Percentiles rank a stretch among this genome's conserved stretches.
phyloP scores from a whole-genome alignment of 2,797 vertebrate species.

The Smutsia gigantea region DNA sequence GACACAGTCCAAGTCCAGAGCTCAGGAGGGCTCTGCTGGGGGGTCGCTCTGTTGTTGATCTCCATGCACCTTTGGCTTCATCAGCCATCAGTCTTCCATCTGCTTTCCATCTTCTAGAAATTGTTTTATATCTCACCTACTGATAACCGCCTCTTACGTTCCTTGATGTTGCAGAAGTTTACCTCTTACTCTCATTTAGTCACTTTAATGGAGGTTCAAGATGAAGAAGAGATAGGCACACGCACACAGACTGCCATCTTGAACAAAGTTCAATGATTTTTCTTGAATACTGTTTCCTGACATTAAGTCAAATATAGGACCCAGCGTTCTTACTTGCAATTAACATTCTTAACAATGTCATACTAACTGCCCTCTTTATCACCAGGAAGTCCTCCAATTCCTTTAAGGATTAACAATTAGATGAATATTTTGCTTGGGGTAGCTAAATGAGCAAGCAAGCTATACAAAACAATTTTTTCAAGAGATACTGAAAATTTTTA shows the following conservation, averaged over 20 bases:
- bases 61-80: not conserved
- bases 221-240: not conserved
- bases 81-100: not conserved
- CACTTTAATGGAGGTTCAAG: not conserved
- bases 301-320: not conserved
- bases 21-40: accelerated
- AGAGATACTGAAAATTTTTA: not conserved
- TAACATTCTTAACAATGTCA: not conserved
- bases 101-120: not conserved
- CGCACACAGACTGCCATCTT: not conserved
- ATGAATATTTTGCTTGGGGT: not conserved
- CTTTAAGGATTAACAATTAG: not conserved
- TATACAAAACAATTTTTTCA: not conserved
- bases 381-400: not conserved
- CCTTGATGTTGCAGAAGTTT: not conserved
- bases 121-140: not conserved
- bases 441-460: not conserved
- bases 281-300: not conserved
- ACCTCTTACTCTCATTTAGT: not conserved
- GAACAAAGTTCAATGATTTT: not conserved
- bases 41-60: too few species aligned
- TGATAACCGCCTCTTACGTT: not conserved
- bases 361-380: not conserved
- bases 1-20: not conserved
- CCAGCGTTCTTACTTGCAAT: not conserved